phyloP scores from a whole-genome alignment of 2,797 vertebrate species.

The Nannoperca australis region DNA sequence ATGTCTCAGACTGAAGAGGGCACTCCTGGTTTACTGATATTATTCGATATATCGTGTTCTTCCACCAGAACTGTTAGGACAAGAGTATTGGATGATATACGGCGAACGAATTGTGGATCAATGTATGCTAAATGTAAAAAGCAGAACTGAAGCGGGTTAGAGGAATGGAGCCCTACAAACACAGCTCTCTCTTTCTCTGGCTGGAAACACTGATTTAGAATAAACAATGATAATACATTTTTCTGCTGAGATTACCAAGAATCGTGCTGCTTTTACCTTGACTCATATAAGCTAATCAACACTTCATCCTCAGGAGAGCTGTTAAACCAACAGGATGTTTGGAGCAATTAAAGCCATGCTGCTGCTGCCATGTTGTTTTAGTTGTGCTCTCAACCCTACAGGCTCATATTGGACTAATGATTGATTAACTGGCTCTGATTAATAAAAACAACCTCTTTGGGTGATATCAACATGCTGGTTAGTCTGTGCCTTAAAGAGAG shows the following conservation, averaged over 20 bases:
- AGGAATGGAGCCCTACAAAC: neutral
- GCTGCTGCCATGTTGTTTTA: slow-evolving; percentile 1
- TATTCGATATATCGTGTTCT: neutral
- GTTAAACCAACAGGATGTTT: neutral
- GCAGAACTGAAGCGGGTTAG: neutral
- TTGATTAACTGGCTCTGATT: neutral
- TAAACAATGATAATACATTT: neutral
- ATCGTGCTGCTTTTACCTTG: slow-evolving; percentile 5
- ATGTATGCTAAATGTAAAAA: neutral
- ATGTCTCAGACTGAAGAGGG: slow-evolving; percentile 65
- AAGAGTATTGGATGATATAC: neutral
- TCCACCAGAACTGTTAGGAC: neutral
- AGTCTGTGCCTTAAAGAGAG: neutral
- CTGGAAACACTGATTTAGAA: slow-evolving; percentile 9
- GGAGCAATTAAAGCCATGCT: neutral
- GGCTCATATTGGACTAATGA: slow-evolving; percentile 34
- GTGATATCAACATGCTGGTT: neutral
- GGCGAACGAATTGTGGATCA: neutral
- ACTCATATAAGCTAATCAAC: neutral
- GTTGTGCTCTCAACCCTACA: slow-evolving; percentile 11
- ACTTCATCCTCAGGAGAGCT: neutral
- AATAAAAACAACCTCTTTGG: neutral
- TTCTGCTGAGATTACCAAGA: neutral
- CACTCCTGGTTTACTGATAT: slow-evolving; percentile 42
- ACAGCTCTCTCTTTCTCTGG: neutral